Base-by-base conservation (phyloP, 2,113 vertebrate genomes). In the Limnothrissa miodon region DNA sequence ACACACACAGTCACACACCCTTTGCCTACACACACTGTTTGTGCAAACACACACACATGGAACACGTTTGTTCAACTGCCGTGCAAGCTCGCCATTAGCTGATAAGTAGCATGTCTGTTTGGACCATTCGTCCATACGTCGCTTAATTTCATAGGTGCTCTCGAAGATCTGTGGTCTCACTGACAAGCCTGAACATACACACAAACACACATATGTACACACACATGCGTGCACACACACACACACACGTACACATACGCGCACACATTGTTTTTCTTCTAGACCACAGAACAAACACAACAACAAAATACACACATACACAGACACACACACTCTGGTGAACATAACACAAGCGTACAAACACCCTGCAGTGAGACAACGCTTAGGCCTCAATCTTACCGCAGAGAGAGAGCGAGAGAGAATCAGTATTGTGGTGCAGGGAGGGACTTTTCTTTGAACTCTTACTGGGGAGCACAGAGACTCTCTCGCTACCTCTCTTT, bases 61-160 rank as follows among this genome's bases (percentile, higher is more conserved):
- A 23, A 46, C 82, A 70, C 29, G 62, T 29, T 29, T 70, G 62
- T 33, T 25, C 62, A 70, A 70, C 62, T 70, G 25, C 62, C 62
- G 36, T 46, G 48, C 81, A 66, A 23, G 78, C 45, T 29, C 42
- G 17, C n/a, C 21, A 15, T 46, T 25, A 85, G 56, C 56, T 87
- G 84, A 86, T 87, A 70, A 33, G 62, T 29, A 70, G 9, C 9
- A 11, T 70, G 62, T 9, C 62, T 70, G 62, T 29, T 70, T 70
- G 15, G 25, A 70, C 33, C 4, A 25, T 33, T 11, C 62, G 33
- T 70, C 6, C 1, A 25, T 70, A 25, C 33, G 4, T 29, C 33
- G n/a, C n/a, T n/a, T n/a, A n/a, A 25, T 70, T 33, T 70, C 62
- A 70, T 70, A 29, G 62, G 78, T 82, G 84, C 51, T n/a, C 62